Evolutionary conservation across 2,888 invertebrate genomes (phyloP).

Genomic region (Crematogaster levior): DNA sequence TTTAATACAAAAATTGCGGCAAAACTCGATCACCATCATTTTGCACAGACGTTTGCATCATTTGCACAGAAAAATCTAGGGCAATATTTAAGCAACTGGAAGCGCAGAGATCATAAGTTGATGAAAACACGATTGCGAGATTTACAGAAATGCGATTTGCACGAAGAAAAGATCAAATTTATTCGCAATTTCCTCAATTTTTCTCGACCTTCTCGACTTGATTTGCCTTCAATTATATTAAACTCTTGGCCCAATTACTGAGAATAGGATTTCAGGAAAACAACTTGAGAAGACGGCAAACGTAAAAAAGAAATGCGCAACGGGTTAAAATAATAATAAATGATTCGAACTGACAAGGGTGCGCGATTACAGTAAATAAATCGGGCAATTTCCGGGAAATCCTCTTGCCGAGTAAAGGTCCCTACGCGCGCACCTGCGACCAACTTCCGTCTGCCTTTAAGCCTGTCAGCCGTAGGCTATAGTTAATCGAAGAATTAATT

Average conservation of each 20-base stretch:
- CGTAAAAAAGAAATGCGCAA: too few species aligned
- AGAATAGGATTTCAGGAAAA: background rate
- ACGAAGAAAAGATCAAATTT: conserved; percentile 13
- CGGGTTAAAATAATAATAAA: conserved; percentile 62
- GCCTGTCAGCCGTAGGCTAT: conserved; percentile 28
- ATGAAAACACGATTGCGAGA: conserved; percentile 63
- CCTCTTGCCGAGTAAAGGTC: conserved; percentile 37
- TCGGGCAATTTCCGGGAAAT: conserved; percentile 61
- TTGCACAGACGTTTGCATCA: background rate
- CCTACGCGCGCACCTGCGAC: conserved; percentile 57
- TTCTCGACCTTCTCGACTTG: background rate
- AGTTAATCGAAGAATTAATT: conserved; percentile 58
- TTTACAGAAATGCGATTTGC: conserved; percentile 57
- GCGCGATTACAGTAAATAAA: conserved; percentile 59
- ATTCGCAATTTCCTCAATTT: conserved; percentile 46
- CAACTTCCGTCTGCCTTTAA: conserved; percentile 57
- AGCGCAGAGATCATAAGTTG: conserved; percentile 15
- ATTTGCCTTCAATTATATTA: conserved; percentile 24
- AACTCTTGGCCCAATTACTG: conserved; percentile 1
- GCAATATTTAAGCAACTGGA: conserved; percentile 55
- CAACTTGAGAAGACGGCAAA: background rate
- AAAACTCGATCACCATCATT: conserved; percentile 4
- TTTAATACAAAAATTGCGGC: background rate
- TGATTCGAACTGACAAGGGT: conserved; percentile 32
- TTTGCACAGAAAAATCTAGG: conserved; percentile 4